A percentile compares a stretch with the other conserved stretches of the same genome.
phyloP scores from a whole-genome alignment of 2,888 invertebrate genomes.

The Spisula subtruncata region DNA sequence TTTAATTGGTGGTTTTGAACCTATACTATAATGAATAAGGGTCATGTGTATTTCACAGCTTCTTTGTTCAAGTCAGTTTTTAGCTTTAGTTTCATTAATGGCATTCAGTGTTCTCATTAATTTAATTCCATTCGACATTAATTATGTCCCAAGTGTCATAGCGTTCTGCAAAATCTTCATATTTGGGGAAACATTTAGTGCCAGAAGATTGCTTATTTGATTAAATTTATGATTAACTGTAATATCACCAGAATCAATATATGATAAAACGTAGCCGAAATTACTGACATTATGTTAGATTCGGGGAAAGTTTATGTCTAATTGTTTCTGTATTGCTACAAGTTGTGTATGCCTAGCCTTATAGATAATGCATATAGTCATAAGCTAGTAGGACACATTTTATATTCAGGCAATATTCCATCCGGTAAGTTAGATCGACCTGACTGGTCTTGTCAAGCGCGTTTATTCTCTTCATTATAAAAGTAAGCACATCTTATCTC shows the following conservation, averaged over 20 bases:
- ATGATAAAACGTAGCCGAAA: background rate
- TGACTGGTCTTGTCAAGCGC: constrained; percentile 2
- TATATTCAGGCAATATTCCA: constrained; percentile 46
- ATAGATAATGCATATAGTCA: too few relatives aligned
- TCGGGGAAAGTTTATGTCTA: too few relatives aligned
- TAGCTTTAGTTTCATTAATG: too few relatives aligned
- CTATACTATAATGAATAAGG: too few relatives aligned
- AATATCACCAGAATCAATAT: background rate
- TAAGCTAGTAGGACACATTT: background rate
- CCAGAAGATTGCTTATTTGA: background rate
- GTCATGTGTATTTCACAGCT: too few relatives aligned
- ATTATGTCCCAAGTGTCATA: background rate
- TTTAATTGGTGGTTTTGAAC: too few relatives aligned
- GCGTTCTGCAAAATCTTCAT: background rate
- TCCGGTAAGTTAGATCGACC: constrained; percentile 48
- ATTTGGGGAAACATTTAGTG: background rate
- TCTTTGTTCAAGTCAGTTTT: too few relatives aligned
- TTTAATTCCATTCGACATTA: background rate
- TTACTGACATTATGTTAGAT: background rate
- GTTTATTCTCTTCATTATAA: background rate
- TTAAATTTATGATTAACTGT: constrained; percentile 4
- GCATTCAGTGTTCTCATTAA: too few relatives aligned
- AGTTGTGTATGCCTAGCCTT: too few relatives aligned
- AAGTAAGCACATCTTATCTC: background rate
- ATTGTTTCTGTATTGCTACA: too few relatives aligned